phyloP scores from a whole-genome alignment of 1,140 invertebrate genomes.

The Matsumurasca onukii region DNA sequence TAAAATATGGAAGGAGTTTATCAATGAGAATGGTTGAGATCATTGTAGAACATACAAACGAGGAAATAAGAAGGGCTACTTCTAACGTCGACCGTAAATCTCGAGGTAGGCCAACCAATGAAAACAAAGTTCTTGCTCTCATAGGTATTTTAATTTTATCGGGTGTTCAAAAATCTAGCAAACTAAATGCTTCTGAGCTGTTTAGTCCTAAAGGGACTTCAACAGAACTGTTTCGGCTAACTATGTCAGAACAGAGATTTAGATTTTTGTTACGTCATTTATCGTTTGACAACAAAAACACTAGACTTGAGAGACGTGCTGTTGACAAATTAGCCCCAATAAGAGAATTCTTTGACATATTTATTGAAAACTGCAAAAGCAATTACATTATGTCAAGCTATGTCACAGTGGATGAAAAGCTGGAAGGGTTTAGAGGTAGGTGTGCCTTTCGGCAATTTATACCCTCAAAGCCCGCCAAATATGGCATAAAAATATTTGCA shows the following conservation, averaged over 20 bases:
- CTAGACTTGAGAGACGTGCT: slow-evolving; percentile 38
- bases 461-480: slow-evolving; percentile 46
- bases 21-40: neutral
- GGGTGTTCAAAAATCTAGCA: neutral
- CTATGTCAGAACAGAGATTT: slow-evolving; percentile 37
- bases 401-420: slow-evolving; percentile 49
- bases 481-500: slow-evolving; percentile 46
- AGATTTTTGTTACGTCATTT: slow-evolving; percentile 40
- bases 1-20: neutral
- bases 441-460: slow-evolving; percentile 50
- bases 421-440: slow-evolving; percentile 47
- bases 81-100: neutral
- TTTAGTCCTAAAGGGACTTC: neutral
- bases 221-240: neutral
- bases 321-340: slow-evolving; percentile 46
- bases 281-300: slow-evolving; percentile 44
- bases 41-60: neutral
- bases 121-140: slow-evolving; percentile 6
- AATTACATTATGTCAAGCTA: slow-evolving; percentile 43
- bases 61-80: neutral
- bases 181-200: neutral
- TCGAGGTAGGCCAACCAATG: neutral
- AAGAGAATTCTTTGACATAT: slow-evolving; percentile 45
- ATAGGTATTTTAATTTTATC: neutral
- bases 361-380: slow-evolving; percentile 46